phyloP scores from a whole-genome alignment of 2,113 vertebrate species.

The Myrmophylax atrothorax region DNA sequence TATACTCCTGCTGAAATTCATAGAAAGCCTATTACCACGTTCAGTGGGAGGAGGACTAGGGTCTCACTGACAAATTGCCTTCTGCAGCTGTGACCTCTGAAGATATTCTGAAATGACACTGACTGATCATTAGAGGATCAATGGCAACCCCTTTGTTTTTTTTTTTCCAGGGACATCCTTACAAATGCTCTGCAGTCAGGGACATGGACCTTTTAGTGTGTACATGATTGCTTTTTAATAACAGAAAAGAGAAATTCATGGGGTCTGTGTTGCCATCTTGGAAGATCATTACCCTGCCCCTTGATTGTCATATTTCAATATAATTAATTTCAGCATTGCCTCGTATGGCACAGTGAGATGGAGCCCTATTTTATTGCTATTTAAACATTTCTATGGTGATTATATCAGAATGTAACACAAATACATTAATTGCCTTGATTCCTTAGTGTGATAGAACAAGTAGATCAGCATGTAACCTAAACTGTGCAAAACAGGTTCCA shows the following conservation, averaged over 20 bases:
- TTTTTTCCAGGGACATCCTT: neutral
- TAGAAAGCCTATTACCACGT: neutral
- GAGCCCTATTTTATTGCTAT: slow-evolving; percentile 1
- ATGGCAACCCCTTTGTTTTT: neutral
- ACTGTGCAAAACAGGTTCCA: slow-evolving; percentile 15
- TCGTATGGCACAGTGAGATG: neutral
- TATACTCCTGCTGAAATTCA: neutral
- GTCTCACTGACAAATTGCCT: neutral
- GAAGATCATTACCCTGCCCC: neutral
- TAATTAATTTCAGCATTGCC: neutral
- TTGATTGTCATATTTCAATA: neutral
- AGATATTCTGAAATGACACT: neutral
- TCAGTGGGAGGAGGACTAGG: neutral
- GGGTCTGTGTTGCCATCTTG: neutral
- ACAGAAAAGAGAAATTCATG: neutral
- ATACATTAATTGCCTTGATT: neutral
- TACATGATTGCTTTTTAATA: neutral
- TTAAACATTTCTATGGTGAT: neutral
- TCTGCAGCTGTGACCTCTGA: slow-evolving; percentile 37
- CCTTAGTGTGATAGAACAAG: neutral
- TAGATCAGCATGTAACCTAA: neutral
- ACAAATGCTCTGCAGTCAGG: neutral
- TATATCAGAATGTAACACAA: neutral
- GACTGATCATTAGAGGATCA: neutral
- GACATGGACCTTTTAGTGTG: neutral